Conservation (phyloP, 2,888 invertebrate genomes). For the Nomada flava region DNA sequence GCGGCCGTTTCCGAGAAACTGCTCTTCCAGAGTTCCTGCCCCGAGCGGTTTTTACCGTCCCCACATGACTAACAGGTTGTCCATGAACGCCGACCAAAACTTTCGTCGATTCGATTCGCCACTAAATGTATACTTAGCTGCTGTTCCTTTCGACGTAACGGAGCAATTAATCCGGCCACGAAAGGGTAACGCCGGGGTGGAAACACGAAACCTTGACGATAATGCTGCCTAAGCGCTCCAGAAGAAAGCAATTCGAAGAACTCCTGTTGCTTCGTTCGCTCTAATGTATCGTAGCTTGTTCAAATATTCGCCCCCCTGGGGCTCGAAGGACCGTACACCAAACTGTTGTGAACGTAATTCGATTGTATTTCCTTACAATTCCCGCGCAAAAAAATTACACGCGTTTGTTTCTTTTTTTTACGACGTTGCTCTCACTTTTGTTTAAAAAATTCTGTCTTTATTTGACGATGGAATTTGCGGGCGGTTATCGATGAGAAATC, state of each 20-base stretch:
- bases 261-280: background rate
- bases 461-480: background rate
- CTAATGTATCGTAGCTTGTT: background rate
- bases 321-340: background rate
- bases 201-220: background rate
- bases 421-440: background rate
- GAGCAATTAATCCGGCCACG: background rate
- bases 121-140: slow-evolving; percentile 7
- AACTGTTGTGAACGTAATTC: slow-evolving; percentile 9
- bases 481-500: background rate
- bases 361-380: slow-evolving; percentile 6
- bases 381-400: slow-evolving; percentile 26
- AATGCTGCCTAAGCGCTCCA: slow-evolving; percentile 4
- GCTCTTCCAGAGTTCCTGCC: slow-evolving; percentile 55
- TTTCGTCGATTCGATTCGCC: slow-evolving; percentile 27
- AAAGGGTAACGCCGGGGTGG: background rate
- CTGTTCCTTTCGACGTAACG: background rate
- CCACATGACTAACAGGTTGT: slow-evolving; percentile 59
- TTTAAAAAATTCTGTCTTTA: fast-evolving
- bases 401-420: background rate
- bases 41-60: slow-evolving; percentile 50
- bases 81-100: slow-evolving; percentile 34
- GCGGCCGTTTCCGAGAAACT: slow-evolving; percentile 49
- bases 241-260: background rate
- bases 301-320: background rate